These are phyloP conservation scores for Lamprotornis superbus DNA, from an alignment of 2,113 vertebrate genomes.

Conservation along the genomic window DNA sequence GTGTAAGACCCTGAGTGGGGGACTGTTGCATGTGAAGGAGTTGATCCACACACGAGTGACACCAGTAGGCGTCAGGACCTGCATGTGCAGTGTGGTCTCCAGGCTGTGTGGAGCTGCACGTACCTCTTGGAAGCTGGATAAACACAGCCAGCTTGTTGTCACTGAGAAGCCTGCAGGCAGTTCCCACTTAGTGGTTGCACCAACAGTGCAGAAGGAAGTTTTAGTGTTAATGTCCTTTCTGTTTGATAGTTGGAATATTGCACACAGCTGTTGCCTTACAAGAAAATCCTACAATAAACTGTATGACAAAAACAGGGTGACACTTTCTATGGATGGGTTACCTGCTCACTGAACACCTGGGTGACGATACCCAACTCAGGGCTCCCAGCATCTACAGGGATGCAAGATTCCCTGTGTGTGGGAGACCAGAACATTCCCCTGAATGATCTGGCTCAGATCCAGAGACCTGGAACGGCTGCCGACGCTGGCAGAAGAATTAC, in stretches of 20 bases:
- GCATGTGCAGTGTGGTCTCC: fast-evolving
- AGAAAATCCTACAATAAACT: neutral
- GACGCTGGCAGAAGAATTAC: too few species aligned
- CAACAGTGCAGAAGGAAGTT: neutral
- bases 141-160: neutral
- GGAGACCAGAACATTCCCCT: too few species aligned
- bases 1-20: neutral
- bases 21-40: neutral
- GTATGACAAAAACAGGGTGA: neutral
- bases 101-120: fast-evolving
- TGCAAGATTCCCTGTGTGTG: neutral
- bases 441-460: too few species aligned
- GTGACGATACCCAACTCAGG: fast-evolving
- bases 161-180: neutral
- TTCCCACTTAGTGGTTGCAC: neutral
- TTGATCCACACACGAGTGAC: neutral
- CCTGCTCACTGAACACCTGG: neutral
- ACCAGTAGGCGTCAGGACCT: fast-evolving
- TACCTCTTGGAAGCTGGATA: neutral
- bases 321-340: neutral
- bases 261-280: neutral
- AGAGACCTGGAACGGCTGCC: too few species aligned
- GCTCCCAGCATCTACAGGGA: neutral
- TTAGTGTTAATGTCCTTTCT: neutral
- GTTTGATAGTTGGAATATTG: neutral